These are phyloP conservation scores for Epizoanthus ramosus DNA, from an alignment of 92 coral and sea anemone species.

Conservation along the genomic window DNA sequence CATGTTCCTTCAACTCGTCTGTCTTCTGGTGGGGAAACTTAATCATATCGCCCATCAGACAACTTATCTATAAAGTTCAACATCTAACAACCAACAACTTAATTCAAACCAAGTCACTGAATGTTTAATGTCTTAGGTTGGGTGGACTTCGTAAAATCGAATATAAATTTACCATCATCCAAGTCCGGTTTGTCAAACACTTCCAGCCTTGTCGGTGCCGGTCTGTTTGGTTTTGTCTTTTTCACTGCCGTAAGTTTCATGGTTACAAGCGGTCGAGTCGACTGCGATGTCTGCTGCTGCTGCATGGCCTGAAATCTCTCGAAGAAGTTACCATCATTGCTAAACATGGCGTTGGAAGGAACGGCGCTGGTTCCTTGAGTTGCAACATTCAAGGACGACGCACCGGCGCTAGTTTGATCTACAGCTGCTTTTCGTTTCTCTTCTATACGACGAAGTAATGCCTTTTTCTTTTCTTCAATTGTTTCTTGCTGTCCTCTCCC, in stretches of 20 bases:
- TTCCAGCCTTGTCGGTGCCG: constrained; percentile 72
- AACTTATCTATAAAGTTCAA: constrained; percentile 57
- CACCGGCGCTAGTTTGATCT: neutral
- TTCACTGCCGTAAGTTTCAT: constrained; percentile 86
- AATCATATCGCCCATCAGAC: constrained; percentile 97
- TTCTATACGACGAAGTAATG: constrained; percentile 81
- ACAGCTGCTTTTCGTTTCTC: constrained; percentile 68
- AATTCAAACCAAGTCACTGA: constrained; percentile 30
- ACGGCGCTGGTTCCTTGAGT: constrained; percentile 10
- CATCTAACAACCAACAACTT: constrained; percentile 29
- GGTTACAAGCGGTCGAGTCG: constrained; percentile 69
- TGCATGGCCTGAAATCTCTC: constrained; percentile 99
- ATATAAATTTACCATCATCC: constrained; percentile 76
- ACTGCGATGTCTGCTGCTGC: constrained; percentile 47
- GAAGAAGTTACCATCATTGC: constrained; percentile 94
- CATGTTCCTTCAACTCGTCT: constrained; percentile 46
- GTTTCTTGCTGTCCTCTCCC: constrained; percentile 39
- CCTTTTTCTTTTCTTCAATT: constrained; percentile 84
- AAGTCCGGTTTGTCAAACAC: constrained; percentile 84
- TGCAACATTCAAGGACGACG: constrained; percentile 26
- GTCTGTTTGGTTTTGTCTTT: constrained; percentile 65
- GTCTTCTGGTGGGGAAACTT: constrained; percentile 99
- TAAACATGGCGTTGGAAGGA: constrained; percentile 59
- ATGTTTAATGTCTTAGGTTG: constrained; percentile 19
- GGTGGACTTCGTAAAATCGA: constrained; percentile 10